These are phyloP conservation scores for Napeogenes inachia DNA, from an alignment of 2,888 invertebrate species.

Conservation along the genomic window DNA sequence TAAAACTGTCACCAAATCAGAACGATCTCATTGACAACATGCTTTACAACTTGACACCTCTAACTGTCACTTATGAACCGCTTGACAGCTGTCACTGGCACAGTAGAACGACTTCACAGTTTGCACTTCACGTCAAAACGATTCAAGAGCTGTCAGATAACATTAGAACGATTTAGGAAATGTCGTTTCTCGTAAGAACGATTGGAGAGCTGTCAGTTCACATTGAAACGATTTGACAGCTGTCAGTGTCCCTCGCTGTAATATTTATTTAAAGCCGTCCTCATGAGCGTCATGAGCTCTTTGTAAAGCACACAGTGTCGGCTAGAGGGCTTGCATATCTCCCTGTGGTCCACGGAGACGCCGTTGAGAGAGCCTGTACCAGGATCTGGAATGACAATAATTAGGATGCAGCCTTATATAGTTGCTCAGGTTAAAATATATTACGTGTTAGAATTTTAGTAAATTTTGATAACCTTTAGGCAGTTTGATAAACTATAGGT, in stretches of 20 bases:
- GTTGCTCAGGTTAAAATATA: too few relatives aligned
- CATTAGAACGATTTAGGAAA: background rate
- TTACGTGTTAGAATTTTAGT: too few relatives aligned
- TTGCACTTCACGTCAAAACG: background rate
- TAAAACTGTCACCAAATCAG: too few relatives aligned
- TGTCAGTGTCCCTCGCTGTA: background rate
- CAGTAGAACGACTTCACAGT: too few relatives aligned
- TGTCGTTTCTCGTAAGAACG: background rate
- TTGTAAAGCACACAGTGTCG: constrained; percentile 82
- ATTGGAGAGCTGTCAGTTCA: background rate
- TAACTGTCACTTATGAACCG: background rate
- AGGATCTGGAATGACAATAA: constrained; percentile 78
- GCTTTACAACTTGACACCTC: too few relatives aligned
- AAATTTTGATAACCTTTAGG: too few relatives aligned
- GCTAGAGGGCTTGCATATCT: constrained; percentile 90
- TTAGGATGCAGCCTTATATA: background rate
- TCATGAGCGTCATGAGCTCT: constrained; percentile 80
- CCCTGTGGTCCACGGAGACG: constrained; percentile 87
- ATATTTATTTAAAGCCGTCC: constrained; percentile 41
- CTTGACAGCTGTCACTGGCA: background rate
- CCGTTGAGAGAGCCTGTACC: constrained; percentile 86
- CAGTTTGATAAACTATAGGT: too few relatives aligned
- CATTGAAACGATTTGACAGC: background rate
- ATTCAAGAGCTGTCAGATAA: background rate
- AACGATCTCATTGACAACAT: too few relatives aligned